These are phyloP conservation scores for Galaxea fascicularis DNA, from an alignment of 92 coral and sea anemone genomes.

Conservation along the genomic window DNA sequence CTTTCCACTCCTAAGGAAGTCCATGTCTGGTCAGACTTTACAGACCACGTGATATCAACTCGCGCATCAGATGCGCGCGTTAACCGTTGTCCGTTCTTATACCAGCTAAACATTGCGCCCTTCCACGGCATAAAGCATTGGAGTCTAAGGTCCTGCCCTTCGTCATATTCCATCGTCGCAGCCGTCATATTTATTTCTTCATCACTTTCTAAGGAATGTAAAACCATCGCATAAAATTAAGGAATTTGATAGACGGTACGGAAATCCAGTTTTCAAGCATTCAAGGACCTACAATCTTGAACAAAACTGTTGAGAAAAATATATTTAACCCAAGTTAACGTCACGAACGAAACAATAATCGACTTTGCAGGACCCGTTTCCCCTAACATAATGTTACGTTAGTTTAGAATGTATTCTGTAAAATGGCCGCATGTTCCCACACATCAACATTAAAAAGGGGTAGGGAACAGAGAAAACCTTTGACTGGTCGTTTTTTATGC, in stretches of 20 bases:
- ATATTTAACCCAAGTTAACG: no score
- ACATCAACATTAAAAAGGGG: no score
- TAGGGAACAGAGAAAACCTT: no score
- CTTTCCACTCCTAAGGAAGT: constrained; percentile 2
- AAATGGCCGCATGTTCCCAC: no score
- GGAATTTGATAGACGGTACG: neutral
- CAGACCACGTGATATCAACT: neutral
- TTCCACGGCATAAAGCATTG: constrained; percentile 4
- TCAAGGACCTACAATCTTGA: no score
- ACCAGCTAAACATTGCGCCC: constrained; percentile 10
- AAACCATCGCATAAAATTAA: neutral
- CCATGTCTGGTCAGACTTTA: neutral
- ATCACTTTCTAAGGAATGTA: neutral
- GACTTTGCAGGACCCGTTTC: no score
- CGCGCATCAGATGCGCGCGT: constrained; percentile 3
- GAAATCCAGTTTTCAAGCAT: neutral
- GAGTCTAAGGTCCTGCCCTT: neutral
- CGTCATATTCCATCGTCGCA: neutral
- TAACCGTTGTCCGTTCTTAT: constrained; percentile 3
- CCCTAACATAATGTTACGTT: no score
- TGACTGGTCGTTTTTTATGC: no score
- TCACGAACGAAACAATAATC: no score
- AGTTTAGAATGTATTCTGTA: no score
- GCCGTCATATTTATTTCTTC: neutral
- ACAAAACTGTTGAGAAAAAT: no score